phyloP scores from a whole-genome alignment of 1,140 invertebrate genomes.

The Trissolcus basalis region DNA sequence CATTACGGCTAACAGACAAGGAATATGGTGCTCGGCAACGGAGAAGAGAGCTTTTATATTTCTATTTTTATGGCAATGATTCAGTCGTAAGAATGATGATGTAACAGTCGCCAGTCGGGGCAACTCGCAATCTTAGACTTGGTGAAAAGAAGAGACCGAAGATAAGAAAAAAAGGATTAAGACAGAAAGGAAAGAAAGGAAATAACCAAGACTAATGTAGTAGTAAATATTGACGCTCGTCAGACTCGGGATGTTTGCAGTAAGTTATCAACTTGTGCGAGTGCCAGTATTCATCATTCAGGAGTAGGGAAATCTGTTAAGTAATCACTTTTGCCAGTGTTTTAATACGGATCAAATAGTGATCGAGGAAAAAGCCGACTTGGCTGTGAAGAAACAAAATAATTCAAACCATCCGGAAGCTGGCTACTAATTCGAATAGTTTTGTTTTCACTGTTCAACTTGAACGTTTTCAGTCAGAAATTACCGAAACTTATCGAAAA shows the following conservation, averaged over 20 bases:
- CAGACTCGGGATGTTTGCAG: slow-evolving; percentile 34
- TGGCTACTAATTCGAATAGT: too few relatives aligned
- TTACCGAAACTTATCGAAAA: too few relatives aligned
- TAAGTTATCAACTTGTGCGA: slow-evolving; percentile 55
- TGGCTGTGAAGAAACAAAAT: too few relatives aligned
- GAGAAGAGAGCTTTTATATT: slow-evolving; percentile 14
- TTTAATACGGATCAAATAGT: too few relatives aligned
- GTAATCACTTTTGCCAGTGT: slow-evolving; percentile 38
- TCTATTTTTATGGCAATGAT: slow-evolving; percentile 10
- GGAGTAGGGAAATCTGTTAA: slow-evolving; percentile 52
- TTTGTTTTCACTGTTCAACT: too few relatives aligned
- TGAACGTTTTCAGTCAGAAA: too few relatives aligned
- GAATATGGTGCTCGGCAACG: not conserved
- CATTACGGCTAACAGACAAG: too few relatives aligned
- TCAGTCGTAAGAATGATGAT: slow-evolving; percentile 12
- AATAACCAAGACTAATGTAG: slow-evolving; percentile 48
- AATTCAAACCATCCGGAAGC: too few relatives aligned
- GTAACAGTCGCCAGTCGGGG: slow-evolving; percentile 24
- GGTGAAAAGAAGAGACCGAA: too few relatives aligned
- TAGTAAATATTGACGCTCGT: slow-evolving; percentile 55
- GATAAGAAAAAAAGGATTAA: slow-evolving; percentile 1
- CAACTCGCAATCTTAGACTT: slow-evolving; percentile 1
- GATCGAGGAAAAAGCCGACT: too few relatives aligned
- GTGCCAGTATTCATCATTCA: slow-evolving; percentile 17
- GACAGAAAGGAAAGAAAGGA: slow-evolving; percentile 9